Evolutionary conservation across 2,888 invertebrate genomes (phyloP).

Genomic region (Andrena bicolor): DNA sequence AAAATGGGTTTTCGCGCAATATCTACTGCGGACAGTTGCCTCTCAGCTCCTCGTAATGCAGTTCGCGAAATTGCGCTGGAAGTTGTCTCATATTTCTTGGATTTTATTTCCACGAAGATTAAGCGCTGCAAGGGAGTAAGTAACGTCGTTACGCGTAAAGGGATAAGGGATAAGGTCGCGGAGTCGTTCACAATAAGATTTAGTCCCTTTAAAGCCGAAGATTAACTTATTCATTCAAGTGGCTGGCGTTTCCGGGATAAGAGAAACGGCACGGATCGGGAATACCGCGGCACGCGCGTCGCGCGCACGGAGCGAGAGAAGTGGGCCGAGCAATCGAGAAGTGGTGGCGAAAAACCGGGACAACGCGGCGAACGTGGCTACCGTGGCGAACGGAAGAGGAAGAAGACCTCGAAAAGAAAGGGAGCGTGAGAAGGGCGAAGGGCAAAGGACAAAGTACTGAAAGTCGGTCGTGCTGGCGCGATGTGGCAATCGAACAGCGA

Average conservation of each 20-base stretch:
- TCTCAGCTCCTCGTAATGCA: conserved; percentile 28
- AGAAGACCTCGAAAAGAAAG: not conserved
- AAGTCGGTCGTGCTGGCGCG: conserved; percentile 4
- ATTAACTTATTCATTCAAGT: not conserved
- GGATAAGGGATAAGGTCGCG: not conserved
- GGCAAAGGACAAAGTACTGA: conserved; percentile 27
- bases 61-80: conserved; percentile 44
- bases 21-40: conserved; percentile 63
- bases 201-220: not conserved
- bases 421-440: not conserved
- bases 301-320: not conserved
- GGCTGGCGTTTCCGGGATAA: not conserved
- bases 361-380: not conserved
- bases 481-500: conserved; percentile 72
- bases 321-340: not conserved
- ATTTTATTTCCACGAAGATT: conserved; percentile 38
- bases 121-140: not conserved
- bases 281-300: not conserved
- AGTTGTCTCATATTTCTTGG: conserved; percentile 20
- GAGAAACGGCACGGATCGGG: not conserved
- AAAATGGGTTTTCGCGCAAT: conserved; percentile 63
- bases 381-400: not conserved
- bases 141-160: not conserved
- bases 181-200: not conserved
- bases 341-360: not conserved